A percentile compares a stretch with the other conserved stretches of the same genome.
Conservation (phyloP, 53 echinoderm and acorn worm species). For the Holothuria scabra region DNA sequence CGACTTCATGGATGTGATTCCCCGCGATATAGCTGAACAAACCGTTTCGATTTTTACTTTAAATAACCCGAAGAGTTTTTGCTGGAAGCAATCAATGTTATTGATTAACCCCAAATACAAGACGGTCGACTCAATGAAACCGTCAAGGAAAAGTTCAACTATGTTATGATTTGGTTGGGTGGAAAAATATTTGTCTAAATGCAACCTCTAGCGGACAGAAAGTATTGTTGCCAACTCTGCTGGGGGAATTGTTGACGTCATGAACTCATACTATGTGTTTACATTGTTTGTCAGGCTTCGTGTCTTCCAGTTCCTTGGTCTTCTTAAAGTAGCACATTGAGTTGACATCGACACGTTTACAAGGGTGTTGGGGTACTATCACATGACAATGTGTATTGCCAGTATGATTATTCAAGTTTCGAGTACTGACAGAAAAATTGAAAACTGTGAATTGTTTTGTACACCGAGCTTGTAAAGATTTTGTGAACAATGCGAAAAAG, state of each 20-base stretch:
- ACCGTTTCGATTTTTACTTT: conserved; percentile 45
- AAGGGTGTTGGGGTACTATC: no score
- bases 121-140: conserved; percentile 35
- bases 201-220: conserved; percentile 35
- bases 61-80: conserved; percentile 40
- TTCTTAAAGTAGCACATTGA: no score
- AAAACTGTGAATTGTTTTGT: no score
- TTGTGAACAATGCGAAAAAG: no score
- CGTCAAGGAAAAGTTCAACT: neutral
- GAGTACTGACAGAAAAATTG: no score
- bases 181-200: conserved; percentile 47
- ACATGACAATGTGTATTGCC: no score
- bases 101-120: conserved; percentile 46
- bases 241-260: conserved; percentile 18
- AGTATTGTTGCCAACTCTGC: conserved; percentile 7
- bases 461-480: no score
- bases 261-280: neutral
- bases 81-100: conserved; percentile 31
- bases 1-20: no score
- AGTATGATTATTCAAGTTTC: no score
- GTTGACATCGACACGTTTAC: no score
- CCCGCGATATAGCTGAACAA: conserved; percentile 7
- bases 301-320: neutral
- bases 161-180: conserved; percentile 43
- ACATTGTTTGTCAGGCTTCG: neutral